Evolutionary conservation across 2,888 invertebrate genomes (phyloP).

Genomic region (Lacanobia wlatinum): DNA sequence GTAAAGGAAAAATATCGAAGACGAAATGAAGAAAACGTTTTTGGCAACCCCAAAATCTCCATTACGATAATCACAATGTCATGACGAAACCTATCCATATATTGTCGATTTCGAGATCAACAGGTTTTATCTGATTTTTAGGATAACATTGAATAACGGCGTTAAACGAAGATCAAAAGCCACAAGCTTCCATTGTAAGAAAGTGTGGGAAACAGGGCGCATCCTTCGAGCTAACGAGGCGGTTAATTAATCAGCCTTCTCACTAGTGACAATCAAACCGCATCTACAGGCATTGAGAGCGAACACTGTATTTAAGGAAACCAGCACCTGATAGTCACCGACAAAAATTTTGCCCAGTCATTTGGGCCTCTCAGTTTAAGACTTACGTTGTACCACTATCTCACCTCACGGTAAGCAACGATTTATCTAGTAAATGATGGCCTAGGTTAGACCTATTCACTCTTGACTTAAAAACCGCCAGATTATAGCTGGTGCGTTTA

Average conservation of each 20-base stretch:
- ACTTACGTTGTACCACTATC: background rate
- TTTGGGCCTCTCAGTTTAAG: background rate
- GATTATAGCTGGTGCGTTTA: background rate
- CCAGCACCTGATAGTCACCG: background rate
- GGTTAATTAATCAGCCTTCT: constrained; percentile 53
- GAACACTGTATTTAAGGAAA: background rate
- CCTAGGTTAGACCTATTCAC: background rate
- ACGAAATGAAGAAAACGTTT: no score
- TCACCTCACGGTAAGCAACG: background rate
- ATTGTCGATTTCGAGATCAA: no score
- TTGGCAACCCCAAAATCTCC: no score
- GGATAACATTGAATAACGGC: no score
- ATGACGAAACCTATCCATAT: no score
- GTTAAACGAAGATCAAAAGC: constrained; percentile 1
- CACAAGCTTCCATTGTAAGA: constrained; percentile 45
- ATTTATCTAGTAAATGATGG: background rate
- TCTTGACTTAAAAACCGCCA: constrained; percentile 2
- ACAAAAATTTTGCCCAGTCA: background rate
- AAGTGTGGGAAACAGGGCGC: constrained; percentile 48
- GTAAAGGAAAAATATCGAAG: no score
- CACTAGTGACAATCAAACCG: constrained; percentile 3
- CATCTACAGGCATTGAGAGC: background rate
- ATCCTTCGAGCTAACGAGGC: constrained; percentile 56
- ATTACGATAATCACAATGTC: no score
- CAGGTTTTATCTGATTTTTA: no score